phyloP scores from a whole-genome alignment of 2,888 invertebrate genomes.

The Gonocerus acuteangulatus region DNA sequence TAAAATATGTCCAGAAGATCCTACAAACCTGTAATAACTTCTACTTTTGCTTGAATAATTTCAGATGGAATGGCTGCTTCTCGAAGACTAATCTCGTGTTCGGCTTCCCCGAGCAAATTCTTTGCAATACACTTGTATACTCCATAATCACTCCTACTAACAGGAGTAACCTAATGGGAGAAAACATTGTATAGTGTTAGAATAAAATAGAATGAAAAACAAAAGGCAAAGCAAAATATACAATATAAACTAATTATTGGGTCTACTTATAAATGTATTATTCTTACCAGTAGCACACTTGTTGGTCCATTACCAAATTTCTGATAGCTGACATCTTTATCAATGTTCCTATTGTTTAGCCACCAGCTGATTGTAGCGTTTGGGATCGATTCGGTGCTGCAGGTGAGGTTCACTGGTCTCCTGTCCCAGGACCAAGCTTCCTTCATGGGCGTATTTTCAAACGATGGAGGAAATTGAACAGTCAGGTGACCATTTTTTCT shows the following conservation, averaged over 20 bases:
- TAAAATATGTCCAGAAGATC: too few relatives aligned
- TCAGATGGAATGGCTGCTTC: conserved; percentile 64
- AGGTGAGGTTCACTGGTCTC: conserved; percentile 73
- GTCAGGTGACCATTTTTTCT: conserved; percentile 73
- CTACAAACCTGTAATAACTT: conserved; percentile 51
- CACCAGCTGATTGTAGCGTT: conserved; percentile 88
- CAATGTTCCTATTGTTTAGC: conserved; percentile 45
- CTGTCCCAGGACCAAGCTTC: conserved; percentile 79
- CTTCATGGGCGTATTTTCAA: conserved; percentile 55
- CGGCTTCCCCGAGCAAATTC: conserved; percentile 63
- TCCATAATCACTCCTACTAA: conserved; percentile 59
- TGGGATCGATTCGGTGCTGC: conserved; percentile 77
- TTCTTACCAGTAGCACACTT: conserved; percentile 53
- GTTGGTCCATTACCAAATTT: conserved; percentile 62
- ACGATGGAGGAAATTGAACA: conserved; percentile 74
- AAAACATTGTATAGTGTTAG: neutral
- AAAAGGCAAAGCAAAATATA: too few relatives aligned
- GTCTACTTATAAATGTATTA: too few relatives aligned
- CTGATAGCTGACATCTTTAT: conserved; percentile 49
- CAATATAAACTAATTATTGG: too few relatives aligned
- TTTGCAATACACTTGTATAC: conserved; percentile 74
- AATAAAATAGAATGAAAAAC: neutral
- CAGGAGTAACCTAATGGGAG: conserved; percentile 53
- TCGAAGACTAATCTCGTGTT: conserved; percentile 60
- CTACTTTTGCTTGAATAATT: conserved; percentile 58